Evolutionary conservation across 64 coral and sea anemone genomes (phyloP).

Genomic region (Stichodactyla mertensii): DNA sequence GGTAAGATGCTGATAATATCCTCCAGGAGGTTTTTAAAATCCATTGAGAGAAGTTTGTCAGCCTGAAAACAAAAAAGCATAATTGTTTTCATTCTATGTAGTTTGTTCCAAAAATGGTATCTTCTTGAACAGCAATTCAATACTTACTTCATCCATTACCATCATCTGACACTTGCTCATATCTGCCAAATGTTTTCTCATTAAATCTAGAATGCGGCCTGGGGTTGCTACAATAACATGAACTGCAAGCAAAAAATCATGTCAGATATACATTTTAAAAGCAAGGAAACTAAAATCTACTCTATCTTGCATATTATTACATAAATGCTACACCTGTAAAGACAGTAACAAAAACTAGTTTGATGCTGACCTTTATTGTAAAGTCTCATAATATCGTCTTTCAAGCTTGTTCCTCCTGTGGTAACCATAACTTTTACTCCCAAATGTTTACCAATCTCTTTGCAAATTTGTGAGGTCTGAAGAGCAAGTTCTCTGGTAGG

Average conservation of each 20-base stretch:
- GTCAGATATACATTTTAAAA: not conserved
- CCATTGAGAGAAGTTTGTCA: constrained; percentile 95
- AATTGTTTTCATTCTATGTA: no score
- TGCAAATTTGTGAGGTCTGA: constrained; percentile 97
- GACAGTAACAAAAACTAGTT: no score
- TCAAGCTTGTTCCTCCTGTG: constrained; percentile 96
- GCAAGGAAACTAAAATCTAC: no score
- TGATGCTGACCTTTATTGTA: constrained; percentile 80
- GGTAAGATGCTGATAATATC: constrained; percentile 79
- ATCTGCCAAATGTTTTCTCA: constrained; percentile 85
- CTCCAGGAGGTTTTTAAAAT: constrained; percentile 83
- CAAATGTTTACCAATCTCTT: constrained; percentile 93
- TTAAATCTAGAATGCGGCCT: constrained; percentile 84
- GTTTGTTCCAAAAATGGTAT: not conserved
- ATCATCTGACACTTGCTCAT: constrained; percentile 88
- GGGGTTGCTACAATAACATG: constrained; percentile 95
- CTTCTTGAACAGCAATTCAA: not conserved
- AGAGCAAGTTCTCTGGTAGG: constrained; percentile 93
- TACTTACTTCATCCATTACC: constrained; percentile 96
- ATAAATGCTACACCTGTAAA: no score
- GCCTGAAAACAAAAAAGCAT: constrained; percentile 43
- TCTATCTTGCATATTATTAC: no score
- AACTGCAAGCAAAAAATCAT: constrained; percentile 54
- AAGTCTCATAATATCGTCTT: constrained; percentile 98
- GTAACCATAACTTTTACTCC: constrained; percentile 95